phyloP scores from a whole-genome alignment of 2,888 invertebrate genomes.

The Eristalis pertinax region DNA sequence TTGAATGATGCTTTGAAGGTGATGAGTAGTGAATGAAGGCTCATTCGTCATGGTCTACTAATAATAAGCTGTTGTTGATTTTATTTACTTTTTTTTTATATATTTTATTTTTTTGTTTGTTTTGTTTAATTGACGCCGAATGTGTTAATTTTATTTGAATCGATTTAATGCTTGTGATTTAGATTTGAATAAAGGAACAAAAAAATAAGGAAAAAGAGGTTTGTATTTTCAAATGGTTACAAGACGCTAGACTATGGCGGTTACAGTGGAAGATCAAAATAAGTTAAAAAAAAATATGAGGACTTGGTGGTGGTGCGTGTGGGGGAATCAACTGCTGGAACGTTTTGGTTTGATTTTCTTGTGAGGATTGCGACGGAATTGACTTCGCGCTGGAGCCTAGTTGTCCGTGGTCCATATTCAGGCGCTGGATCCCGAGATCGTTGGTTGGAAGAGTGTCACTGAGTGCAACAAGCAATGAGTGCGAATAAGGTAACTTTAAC shows the following conservation, averaged over 20 bases:
- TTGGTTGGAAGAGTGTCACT: too few relatives aligned
- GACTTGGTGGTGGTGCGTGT: background rate
- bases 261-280: conserved; percentile 1
- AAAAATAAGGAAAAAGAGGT: background rate
- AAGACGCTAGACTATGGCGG: conserved; percentile 21
- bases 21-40: conserved; percentile 46
- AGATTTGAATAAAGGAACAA: background rate
- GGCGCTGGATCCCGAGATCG: too few relatives aligned
- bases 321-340: conserved; percentile 17
- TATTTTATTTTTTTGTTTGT: conserved; percentile 6
- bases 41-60: conserved; percentile 16
- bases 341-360: background rate
- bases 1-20: conserved; percentile 16
- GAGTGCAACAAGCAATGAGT: too few relatives aligned
- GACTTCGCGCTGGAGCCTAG: background rate
- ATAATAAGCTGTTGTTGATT: conserved; percentile 45
- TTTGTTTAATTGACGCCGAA: conserved; percentile 29
- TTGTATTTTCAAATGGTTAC: background rate
- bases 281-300: background rate
- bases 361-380: background rate
- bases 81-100: conserved; percentile 15
- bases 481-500: too few relatives aligned
- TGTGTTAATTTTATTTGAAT: conserved; percentile 30
- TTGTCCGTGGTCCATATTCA: too few relatives aligned
- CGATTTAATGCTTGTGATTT: conserved; percentile 13